phyloP scores from a whole-genome alignment of 1,140 invertebrate genomes.

The Aphis gossypii region DNA sequence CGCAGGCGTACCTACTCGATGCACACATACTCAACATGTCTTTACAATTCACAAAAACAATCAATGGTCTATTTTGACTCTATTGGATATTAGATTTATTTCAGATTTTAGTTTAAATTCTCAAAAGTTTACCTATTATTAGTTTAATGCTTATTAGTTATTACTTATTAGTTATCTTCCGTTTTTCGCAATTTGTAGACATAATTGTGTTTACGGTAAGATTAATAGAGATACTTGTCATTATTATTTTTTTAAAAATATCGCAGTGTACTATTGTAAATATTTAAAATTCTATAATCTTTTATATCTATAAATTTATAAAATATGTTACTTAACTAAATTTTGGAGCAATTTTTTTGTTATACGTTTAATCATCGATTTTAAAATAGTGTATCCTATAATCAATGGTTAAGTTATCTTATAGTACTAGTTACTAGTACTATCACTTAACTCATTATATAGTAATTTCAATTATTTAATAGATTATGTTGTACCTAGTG shows the following conservation, averaged over 20 bases:
- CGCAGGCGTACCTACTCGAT: not conserved
- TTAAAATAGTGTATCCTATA: too few relatives aligned
- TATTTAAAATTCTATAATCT: not conserved
- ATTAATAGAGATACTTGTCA: too few relatives aligned
- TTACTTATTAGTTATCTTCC: too few relatives aligned
- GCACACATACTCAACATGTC: not conserved
- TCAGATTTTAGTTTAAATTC: not conserved
- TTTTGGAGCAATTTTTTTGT: not conserved
- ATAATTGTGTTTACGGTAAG: not conserved
- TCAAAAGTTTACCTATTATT: not conserved
- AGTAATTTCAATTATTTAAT: not conserved
- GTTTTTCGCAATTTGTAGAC: not conserved
- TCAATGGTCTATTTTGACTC: too few relatives aligned
- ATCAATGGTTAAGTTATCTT: too few relatives aligned
- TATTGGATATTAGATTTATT: not conserved
- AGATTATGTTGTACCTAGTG: not conserved
- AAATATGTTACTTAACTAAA: not conserved
- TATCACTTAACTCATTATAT: too few relatives aligned
- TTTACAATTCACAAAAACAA: not conserved
- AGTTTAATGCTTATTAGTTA: too few relatives aligned
- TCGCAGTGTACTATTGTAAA: not conserved
- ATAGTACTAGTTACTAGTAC: too few relatives aligned
- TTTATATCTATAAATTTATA: not conserved
- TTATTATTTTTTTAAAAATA: too few relatives aligned
- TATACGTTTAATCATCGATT: not conserved